Base-by-base conservation (phyloP, 1,140 invertebrate species). In the Catajapyx aquilonaris region DNA sequence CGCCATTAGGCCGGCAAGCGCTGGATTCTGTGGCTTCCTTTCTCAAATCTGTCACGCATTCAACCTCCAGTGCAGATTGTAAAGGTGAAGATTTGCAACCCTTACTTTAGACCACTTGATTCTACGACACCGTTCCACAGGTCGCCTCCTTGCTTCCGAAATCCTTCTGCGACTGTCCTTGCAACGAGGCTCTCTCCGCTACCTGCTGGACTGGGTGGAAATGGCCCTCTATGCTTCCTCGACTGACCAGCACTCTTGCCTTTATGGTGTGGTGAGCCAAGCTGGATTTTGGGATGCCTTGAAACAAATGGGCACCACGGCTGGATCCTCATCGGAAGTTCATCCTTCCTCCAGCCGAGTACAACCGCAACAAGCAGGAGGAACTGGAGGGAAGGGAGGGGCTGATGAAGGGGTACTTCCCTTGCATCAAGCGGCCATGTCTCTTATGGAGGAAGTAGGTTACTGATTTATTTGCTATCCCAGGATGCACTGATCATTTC, bases 201-300 rank as follows among this genome's bases (percentile, higher is more conserved):
- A 69, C 52, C 48, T 74, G 3, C 47, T 75, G 13, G 68, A 73
- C 43, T 75, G 72, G 72, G 63, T 75, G 38, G 61, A 69, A 35
- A 63, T 72, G 59, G 68, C 68, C 15, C 48, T 71, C 25, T 52
- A 59, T 42, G n/a, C n/a, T n/a, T n/a, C n/a, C n/a, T n/a, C n/a
- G n/a, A n/a, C n/a, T n/a, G n/a, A n/a, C n/a, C n/a, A n/a, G n/a
- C n/a, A n/a, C n/a, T n/a, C n/a, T n/a, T n/a, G n/a, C n/a, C n/a
- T n/a, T n/a, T n/a, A n/a, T n/a, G n/a, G n/a, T n/a, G n/a, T n/a
- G n/a, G n/a, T n/a, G n/a, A n/a, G n/a, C n/a, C n/a, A n/a, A n/a
- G n/a, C n/a, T n/a, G n/a, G n/a, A n/a, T 38, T 38, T 18, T n/a
- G n/a, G 5, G 21, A 17, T 7, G 37, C 37, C n/a, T 31, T 38